Conservation (phyloP, 1,140 invertebrate species). For the Spodoptera frugiperda region DNA sequence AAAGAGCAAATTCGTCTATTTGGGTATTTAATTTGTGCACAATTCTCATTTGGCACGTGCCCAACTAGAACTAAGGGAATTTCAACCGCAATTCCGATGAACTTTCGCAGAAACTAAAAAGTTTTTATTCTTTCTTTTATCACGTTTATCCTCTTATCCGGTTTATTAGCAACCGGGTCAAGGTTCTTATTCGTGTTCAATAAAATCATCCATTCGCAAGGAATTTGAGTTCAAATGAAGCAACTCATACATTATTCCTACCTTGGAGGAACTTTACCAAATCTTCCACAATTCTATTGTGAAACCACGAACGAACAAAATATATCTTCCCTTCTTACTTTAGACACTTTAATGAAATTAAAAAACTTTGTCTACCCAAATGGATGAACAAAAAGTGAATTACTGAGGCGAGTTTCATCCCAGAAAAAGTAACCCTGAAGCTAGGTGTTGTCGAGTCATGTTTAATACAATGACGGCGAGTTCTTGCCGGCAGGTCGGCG, state of each 20-base stretch:
- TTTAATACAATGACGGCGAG: slow-evolving; percentile 52
- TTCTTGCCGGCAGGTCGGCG: slow-evolving; percentile 40
- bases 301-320: slow-evolving; percentile 11
- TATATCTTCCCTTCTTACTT: slow-evolving; percentile 32
- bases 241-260: slow-evolving; percentile 17
- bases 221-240: background rate
- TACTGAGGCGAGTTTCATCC: slow-evolving; percentile 44
- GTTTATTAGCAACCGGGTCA: slow-evolving; percentile 10
- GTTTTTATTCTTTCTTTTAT: slow-evolving; percentile 34
- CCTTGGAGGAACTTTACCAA: background rate
- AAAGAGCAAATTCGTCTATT: slow-evolving; percentile 44
- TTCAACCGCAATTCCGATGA: slow-evolving; percentile 46
- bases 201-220: background rate
- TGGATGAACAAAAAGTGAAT: slow-evolving; percentile 48
- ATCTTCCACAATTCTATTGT: background rate
- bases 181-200: slow-evolving; percentile 6
- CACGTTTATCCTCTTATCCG: slow-evolving; percentile 4
- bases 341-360: slow-evolving; percentile 51
- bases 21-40: slow-evolving; percentile 51
- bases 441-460: slow-evolving; percentile 52
- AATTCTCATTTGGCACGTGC: slow-evolving; percentile 50
- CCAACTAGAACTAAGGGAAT: slow-evolving; percentile 44
- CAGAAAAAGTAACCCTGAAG: slow-evolving; percentile 31
- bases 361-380: slow-evolving; percentile 47
- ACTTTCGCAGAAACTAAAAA: slow-evolving; percentile 50